Conservation (phyloP, 1,140 invertebrate species). For the Thalassaphorura encarpata region DNA sequence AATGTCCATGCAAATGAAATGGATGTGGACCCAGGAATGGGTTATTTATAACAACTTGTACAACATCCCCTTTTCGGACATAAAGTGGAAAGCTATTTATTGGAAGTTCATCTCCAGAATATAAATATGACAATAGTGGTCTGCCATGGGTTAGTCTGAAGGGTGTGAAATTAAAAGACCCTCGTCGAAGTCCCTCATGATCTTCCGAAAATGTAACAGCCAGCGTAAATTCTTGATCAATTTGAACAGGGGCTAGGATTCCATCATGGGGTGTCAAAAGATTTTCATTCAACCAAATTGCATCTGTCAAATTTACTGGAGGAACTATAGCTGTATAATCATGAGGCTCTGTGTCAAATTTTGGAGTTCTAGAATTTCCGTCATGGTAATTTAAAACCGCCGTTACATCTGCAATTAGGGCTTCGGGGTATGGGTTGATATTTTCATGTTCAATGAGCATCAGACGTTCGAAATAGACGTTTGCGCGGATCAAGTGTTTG, state of each 20-base stretch:
- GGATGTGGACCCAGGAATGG: no score
- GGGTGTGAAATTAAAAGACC: background rate
- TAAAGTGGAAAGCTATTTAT: background rate
- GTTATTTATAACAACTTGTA: no score
- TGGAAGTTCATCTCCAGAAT: background rate
- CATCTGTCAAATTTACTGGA: background rate
- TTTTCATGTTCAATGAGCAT: background rate
- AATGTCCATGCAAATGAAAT: no score
- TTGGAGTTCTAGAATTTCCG: background rate
- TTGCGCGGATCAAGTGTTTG: background rate
- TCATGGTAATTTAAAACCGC: background rate
- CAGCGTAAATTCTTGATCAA: slow-evolving; percentile 10
- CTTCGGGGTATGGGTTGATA: slow-evolving; percentile 4
- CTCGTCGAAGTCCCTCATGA: background rate
- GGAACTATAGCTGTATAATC: background rate
- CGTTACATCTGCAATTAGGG: background rate
- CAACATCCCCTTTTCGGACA: no score
- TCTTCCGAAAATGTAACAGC: background rate
- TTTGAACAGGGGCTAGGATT: background rate
- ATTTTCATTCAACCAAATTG: slow-evolving; percentile 3
- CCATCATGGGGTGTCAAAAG: slow-evolving; percentile 1
- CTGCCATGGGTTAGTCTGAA: background rate
- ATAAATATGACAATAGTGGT: background rate
- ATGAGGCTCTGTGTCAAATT: background rate
- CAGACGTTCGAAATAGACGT: background rate